These are phyloP conservation scores for Pteropus alecto DNA, from an alignment of 2,113 vertebrate genomes.

Conservation along the genomic window DNA sequence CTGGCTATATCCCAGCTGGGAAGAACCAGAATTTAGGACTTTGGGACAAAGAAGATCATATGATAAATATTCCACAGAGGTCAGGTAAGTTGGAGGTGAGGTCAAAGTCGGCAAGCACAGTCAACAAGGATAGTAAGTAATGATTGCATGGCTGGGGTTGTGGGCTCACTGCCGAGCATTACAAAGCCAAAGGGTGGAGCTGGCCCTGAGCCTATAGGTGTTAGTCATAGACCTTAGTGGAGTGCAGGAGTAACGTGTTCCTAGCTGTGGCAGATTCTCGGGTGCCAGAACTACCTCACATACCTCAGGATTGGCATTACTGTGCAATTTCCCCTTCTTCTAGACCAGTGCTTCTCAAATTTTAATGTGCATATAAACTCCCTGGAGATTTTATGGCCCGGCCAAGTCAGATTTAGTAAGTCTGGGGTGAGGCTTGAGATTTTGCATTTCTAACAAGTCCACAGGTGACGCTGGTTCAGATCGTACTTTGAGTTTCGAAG, in stretches of 20 bases:
- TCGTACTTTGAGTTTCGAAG: neutral
- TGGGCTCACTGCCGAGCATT: slow-evolving; percentile 35
- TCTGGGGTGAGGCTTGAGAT: neutral
- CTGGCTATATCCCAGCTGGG: neutral
- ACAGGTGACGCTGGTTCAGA: neutral
- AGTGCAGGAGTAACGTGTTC: neutral
- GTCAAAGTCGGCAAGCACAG: neutral
- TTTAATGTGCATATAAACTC: neutral
- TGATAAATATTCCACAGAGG: neutral
- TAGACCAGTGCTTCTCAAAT: neutral
- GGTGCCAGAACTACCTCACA: neutral
- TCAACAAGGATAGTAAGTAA: neutral
- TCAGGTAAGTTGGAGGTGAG: slow-evolving; percentile 7
- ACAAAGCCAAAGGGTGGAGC: slow-evolving; percentile 44
- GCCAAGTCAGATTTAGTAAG: neutral
- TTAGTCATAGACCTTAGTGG: slow-evolving; percentile 54
- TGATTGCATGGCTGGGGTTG: slow-evolving; percentile 34
- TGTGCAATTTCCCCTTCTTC: neutral
- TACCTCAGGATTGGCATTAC: neutral
- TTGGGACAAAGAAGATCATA: neutral
- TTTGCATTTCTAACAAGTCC: neutral
- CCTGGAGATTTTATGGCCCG: neutral
- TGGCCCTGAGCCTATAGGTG: neutral
- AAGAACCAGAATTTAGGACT: neutral
- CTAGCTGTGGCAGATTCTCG: neutral